Evolutionary conservation across 2,113 vertebrate species (phyloP).

Genomic region (Gallinago media): DNA sequence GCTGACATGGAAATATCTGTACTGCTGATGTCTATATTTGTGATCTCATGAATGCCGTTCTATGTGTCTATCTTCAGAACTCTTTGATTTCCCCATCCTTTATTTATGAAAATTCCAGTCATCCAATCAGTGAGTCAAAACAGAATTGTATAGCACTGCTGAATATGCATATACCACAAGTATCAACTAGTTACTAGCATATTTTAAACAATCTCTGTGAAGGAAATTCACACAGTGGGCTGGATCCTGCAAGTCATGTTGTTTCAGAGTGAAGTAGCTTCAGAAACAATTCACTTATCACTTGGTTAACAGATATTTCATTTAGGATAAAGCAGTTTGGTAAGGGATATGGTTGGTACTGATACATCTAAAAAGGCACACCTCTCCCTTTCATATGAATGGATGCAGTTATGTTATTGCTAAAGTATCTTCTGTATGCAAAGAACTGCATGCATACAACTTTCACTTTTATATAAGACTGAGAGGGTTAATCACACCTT

Average conservation of each 20-base stretch:
- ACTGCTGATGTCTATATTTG: conserved; percentile 57
- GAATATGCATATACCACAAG: conserved; percentile 7
- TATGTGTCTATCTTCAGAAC: conserved; percentile 26
- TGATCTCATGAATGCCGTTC: conserved; percentile 36
- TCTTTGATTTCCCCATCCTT: conserved; percentile 35
- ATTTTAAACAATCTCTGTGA: not conserved
- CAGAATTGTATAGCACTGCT: conserved; percentile 11
- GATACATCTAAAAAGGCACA: not conserved
- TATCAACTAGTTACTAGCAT: not conserved
- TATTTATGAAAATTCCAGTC: conserved; percentile 38
- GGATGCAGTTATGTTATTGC: not conserved
- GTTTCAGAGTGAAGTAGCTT: not conserved
- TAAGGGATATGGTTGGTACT: not conserved
- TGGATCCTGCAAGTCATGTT: not conserved
- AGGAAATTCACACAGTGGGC: not conserved
- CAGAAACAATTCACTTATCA: not conserved
- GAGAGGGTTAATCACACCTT: not conserved
- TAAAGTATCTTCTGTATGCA: not conserved
- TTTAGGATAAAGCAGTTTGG: not conserved
- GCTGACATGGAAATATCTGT: conserved; percentile 66
- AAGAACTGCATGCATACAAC: not conserved
- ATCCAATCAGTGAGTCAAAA: conserved; percentile 35
- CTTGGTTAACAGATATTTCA: not conserved
- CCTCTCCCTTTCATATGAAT: not conserved
- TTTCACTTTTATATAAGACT: not conserved